Conservation (phyloP, 2,888 invertebrate species). For the Charanyca ferruginea region DNA sequence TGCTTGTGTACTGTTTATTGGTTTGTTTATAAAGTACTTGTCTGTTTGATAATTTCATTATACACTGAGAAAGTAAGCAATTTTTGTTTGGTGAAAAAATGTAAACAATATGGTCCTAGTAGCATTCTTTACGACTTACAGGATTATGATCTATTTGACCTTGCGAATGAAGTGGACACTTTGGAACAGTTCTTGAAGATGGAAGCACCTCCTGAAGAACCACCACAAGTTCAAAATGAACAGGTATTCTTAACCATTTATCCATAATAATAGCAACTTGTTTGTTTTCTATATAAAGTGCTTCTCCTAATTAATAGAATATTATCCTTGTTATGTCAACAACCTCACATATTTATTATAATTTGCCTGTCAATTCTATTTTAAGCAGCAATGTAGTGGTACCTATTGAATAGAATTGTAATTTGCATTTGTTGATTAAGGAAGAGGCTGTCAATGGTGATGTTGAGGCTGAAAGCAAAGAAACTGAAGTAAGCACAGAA, state of each 20-base stretch:
- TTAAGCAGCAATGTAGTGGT: conserved; percentile 1
- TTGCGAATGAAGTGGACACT: conserved; percentile 97
- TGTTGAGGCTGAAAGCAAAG: conserved; percentile 72
- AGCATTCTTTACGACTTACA: conserved; percentile 78
- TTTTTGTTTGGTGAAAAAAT: conserved; percentile 3
- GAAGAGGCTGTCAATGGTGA: conserved; percentile 82
- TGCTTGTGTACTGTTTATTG: conserved; percentile 30
- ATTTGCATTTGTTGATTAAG: conserved; percentile 65
- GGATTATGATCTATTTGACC: conserved; percentile 98
- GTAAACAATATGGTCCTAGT: conserved; percentile 37
- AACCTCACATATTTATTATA: conserved; percentile 6
- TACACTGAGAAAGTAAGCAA: conserved; percentile 7
- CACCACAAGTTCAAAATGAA: conserved; percentile 74
- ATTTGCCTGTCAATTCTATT: conserved; percentile 12
- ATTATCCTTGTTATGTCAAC: conserved; percentile 13
- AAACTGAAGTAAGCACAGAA: conserved; percentile 74
- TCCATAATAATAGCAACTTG: neutral
- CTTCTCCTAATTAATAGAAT: neutral
- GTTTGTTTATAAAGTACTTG: conserved; percentile 35
- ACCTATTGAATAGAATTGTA: neutral
- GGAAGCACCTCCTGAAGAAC: conserved; percentile 90
- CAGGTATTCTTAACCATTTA: conserved; percentile 63
- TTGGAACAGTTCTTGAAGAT: conserved; percentile 97
- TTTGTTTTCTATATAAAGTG: neutral
- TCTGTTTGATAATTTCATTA: conserved; percentile 25